These are phyloP conservation scores for Melinopterus prodromus DNA, from an alignment of 2,888 invertebrate species.

Conservation along the genomic window DNA sequence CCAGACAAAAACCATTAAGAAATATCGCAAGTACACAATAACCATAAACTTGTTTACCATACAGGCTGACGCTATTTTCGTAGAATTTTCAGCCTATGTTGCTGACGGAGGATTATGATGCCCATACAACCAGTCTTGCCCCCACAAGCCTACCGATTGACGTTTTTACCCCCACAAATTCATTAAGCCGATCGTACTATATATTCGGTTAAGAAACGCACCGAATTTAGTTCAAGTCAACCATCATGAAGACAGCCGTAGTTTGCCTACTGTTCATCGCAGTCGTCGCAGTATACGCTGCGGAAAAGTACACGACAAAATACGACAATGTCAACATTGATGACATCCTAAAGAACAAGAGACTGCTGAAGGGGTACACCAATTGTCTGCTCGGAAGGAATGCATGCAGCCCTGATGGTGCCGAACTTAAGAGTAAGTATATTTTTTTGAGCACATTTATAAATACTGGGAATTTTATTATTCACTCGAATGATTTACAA, in stretches of 20 bases:
- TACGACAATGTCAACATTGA: conserved; percentile 76
- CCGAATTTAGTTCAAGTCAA: neutral
- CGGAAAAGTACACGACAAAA: conserved; percentile 69
- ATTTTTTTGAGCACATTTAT: neutral
- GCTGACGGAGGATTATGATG: neutral
- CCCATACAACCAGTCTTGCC: neutral
- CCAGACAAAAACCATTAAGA: neutral
- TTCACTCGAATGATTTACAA: neutral
- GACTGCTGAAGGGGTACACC: conserved; percentile 72
- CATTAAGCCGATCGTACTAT: neutral
- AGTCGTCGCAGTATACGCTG: conserved; percentile 31
- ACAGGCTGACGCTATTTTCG: neutral
- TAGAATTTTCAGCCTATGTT: neutral
- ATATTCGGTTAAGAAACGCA: neutral
- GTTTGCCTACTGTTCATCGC: conserved; percentile 17
- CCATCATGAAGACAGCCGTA: conserved; percentile 12
- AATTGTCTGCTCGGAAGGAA: conserved; percentile 73
- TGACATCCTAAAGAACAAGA: conserved; percentile 70
- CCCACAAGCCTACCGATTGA: neutral
- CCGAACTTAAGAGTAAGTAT: conserved; percentile 64
- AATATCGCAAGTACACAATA: neutral
- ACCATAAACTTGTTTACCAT: neutral
- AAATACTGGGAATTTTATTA: neutral
- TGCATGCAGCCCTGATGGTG: conserved; percentile 73
- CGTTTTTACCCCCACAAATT: neutral